Base-by-base conservation (phyloP, 2,888 invertebrate species). In the Odontocolon sp. region DNA sequence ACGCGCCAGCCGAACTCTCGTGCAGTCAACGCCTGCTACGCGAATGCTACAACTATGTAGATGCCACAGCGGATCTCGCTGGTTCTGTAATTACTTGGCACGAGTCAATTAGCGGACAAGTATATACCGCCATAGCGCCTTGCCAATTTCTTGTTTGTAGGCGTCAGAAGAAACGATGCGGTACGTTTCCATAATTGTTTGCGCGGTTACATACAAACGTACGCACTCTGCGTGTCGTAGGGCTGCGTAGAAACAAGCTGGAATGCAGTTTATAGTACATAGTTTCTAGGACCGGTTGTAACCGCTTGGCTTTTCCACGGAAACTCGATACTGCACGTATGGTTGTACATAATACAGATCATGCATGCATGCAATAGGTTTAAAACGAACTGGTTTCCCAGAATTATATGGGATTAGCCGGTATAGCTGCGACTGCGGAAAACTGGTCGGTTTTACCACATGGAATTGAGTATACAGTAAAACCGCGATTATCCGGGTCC, bases 61-160 rank as follows among this genome's bases (percentile, higher is more conserved):
- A n/a, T 3, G 21, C 3, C 0, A 21, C 3, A 2, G 23, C 36
- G 2, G 3, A 36, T 8, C 9, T n/a, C n/a, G 56, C 11, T 40
- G 40, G 38, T 74, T 74, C 36, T 21, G 52, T 59, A 67, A 73
- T 61, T 54, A 74, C 14, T 68, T 74, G 73, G 73, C 73, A 68
- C 67, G 73, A 73, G 59, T 18, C 42, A 21, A 52, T 67, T 45
- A 26, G 38, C 11, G n/a, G 9, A 21, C 38, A 42, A 57, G 47
- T 8, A 38, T 28, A 40, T 8, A 31, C 28, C 16, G 21, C n/a
- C 28, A 8, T 16, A 4, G 47, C 14, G 33, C 42, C 66, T 52
- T 52, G 50, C 64, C 42, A 64, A 66, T 31, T 59, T 26, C 23
- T 9, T 5, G 6, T 38, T 52, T 40, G 16, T 16, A 6, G 14